Percentiles rank a stretch among this genome's conserved stretches.
Conservation (phyloP, 92 coral and sea anemone genomes). For the Zoanthus solanderi region DNA sequence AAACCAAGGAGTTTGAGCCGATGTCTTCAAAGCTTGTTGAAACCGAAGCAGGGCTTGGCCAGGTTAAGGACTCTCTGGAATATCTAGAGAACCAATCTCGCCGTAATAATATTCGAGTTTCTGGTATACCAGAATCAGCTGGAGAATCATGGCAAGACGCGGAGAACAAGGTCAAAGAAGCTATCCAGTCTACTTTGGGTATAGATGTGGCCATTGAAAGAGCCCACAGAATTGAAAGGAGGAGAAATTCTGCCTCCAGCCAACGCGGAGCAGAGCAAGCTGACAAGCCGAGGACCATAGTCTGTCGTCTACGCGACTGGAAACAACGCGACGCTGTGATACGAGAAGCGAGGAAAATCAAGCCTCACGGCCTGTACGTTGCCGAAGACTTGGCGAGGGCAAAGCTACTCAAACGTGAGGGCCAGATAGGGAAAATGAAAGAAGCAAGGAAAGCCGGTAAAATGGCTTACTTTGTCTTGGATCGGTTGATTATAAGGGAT, state of each 20-base stretch:
- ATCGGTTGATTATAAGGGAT: background rate
- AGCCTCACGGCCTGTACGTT: background rate
- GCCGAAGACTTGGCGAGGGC: slow-evolving; percentile 10
- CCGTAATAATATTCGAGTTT: too few relatives aligned
- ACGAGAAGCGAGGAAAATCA: background rate
- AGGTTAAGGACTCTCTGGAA: too few relatives aligned
- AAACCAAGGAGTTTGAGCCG: too few relatives aligned
- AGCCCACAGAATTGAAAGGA: background rate
- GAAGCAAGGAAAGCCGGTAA: background rate
- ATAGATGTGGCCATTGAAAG: too few relatives aligned
- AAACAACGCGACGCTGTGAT: background rate
- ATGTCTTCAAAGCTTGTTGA: too few relatives aligned
- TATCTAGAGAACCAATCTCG: too few relatives aligned
- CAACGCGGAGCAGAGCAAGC: background rate
- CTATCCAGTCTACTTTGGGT: too few relatives aligned
- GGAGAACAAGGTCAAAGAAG: too few relatives aligned
- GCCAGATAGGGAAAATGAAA: background rate
- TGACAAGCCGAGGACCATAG: background rate
- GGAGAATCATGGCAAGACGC: too few relatives aligned
- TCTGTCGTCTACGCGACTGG: background rate
- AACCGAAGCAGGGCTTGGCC: too few relatives aligned
- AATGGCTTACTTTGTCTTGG: too few relatives aligned
- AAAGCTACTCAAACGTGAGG: background rate
- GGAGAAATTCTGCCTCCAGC: background rate
- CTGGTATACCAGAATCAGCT: too few relatives aligned